Base-by-base conservation (phyloP, 2,113 vertebrate genomes). In the Tragelaphus imberbis region DNA sequence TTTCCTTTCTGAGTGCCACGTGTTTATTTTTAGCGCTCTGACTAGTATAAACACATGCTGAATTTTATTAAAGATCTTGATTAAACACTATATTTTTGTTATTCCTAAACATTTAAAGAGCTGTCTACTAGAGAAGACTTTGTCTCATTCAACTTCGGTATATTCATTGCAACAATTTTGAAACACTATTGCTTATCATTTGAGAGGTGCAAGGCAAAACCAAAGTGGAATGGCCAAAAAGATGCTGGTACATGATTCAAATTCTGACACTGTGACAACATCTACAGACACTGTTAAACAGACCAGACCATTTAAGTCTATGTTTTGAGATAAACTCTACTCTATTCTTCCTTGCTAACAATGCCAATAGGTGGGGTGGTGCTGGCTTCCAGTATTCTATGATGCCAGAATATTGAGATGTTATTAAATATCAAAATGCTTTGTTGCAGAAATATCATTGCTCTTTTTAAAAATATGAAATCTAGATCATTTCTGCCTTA, bases 31-130 rank as follows among this genome's bases (percentile, higher is more conserved):
- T 96, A 88, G 96, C 92, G 95, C 81, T 44, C 30, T 95, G 96
- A 28, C 65, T 94, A 75, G 44, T 96, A 97, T 94, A 97, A 98
- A 97, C 59, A 97, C 94, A 91, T 80, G 89, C 77, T 85, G 55
- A 30, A 89, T 93, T 88, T 97, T 97, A 98, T 97, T 97, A 97
- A 98, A 98, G 92, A 81, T 90, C 51, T 97, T 96, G 79, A 92
- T 98, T 97, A 98, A 97, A 98, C 77, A 95, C 89, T 93, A 49
- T 95, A 63, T 65, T 93, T 91, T 96, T 97, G 97, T 81, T 98
- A 61, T 97, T 97, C 96, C 97, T 97, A 97, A 90, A 97, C 51
- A 98, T 96, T 97, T 97, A 97, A 97, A 97, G 27, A 82, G 49
- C n/a, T 95, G 91, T 94, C 7, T 77, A 9, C 23, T 84, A 80